Base-by-base conservation (phyloP, 2,888 invertebrate species). In the Oscheius myriophilus region DNA sequence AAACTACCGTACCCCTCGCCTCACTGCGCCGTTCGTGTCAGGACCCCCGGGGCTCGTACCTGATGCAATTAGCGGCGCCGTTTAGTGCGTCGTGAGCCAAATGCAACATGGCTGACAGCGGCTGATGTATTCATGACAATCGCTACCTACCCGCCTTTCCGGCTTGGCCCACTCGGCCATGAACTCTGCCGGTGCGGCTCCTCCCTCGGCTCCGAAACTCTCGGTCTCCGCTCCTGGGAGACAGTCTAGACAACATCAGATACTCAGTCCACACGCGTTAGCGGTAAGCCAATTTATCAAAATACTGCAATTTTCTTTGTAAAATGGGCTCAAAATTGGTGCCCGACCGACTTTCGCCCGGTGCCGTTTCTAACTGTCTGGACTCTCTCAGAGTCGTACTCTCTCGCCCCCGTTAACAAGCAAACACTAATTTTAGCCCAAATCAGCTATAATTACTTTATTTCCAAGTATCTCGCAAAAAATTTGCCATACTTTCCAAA, bases 211-310 rank as follows among this genome's bases (percentile, higher is more conserved):
- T 33, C 53, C 71, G 45, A 73, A 73, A 49, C 69, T 69, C 33
- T 76, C 76, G 18, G 62, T 73, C 9, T 75, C 75, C 18, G 67
- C 63, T 26, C 69, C 72, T 3, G 63, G 71, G 33, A 51, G 69
- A 18, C 57, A 59, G 42, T 70, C 70, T 2, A 54, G 57, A 14
- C 75, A 72, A 26, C 72, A 76, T 70, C 73, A 73, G 59, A 72
- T 73, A 45, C 57, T 76, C 39, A 76, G 76, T 52, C 74, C 76
- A 42, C 76, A 76, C 45, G 71, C 74, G 4, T 42, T 76, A 23
- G 76, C 72, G 67, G 76, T 76, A 57, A 71, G 74, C 66, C 26
- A 33, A 33, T 33, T 33, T n/a, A n/a, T n/a, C n/a, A n/a, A n/a
- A n/a, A n/a, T n/a, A n/a, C n/a, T n/a, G n/a, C n/a, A n/a, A n/a